These are phyloP conservation scores for Diarsia brunnea DNA, from an alignment of 2,888 invertebrate species.

Conservation along the genomic window DNA sequence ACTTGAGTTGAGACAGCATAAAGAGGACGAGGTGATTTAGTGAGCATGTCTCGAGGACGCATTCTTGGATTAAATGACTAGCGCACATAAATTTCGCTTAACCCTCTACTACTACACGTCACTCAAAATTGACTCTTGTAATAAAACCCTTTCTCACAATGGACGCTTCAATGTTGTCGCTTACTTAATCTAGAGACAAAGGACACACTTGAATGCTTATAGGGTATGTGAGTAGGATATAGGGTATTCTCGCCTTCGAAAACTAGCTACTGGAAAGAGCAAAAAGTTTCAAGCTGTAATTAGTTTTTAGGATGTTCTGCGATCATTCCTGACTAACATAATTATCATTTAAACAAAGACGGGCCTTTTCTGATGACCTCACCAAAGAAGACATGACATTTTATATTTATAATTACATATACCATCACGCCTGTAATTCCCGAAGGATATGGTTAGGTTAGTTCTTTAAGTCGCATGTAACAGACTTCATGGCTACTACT, in stretches of 20 bases:
- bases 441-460: no score
- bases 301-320: no score
- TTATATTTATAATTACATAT: no score
- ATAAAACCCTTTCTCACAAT: slow-evolving; percentile 59
- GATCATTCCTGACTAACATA: no score
- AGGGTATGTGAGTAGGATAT: slow-evolving; percentile 3
- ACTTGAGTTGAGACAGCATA: slow-evolving; percentile 69
- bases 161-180: slow-evolving; percentile 41
- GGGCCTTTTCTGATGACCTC: no score
- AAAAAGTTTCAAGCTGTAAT: not conserved
- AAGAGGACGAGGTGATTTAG: slow-evolving; percentile 60
- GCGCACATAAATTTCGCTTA: slow-evolving; percentile 58
- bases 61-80: slow-evolving; percentile 57
- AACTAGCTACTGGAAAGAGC: not conserved
- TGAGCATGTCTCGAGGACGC: slow-evolving; percentile 49
- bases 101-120: slow-evolving; percentile 52
- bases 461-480: no score
- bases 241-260: slow-evolving; percentile 7
- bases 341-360: no score
- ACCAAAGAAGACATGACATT: no score
- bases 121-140: slow-evolving; percentile 58
- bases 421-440: no score
- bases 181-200: slow-evolving; percentile 47
- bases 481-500: no score
- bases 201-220: slow-evolving; percentile 23